These are phyloP conservation scores for Tarsius wallacei DNA, from an alignment of 2,797 vertebrate species.

Conservation along the genomic window DNA sequence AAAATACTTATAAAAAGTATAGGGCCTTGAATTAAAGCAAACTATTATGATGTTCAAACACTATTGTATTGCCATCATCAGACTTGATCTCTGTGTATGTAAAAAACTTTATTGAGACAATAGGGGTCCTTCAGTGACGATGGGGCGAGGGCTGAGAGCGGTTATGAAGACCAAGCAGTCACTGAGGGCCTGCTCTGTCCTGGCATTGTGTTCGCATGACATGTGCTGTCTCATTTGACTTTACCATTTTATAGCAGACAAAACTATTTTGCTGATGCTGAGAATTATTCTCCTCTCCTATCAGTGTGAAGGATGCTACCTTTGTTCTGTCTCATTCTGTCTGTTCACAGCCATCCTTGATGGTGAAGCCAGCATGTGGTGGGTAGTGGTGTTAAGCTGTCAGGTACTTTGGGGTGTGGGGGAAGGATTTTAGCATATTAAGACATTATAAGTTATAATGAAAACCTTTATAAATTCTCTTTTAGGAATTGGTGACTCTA, in stretches of 20 bases:
- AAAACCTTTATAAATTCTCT: not conserved
- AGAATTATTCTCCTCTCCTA: not conserved
- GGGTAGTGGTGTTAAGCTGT: not conserved
- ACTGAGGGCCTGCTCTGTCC: not conserved
- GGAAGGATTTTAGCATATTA: not conserved
- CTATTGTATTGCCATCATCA: not conserved
- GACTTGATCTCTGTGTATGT: not conserved
- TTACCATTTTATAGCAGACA: not conserved
- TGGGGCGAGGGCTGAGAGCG: not conserved
- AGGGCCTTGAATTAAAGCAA: conserved; percentile 34
- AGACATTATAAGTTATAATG: not conserved
- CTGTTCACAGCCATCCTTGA: not conserved
- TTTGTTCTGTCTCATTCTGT: not conserved
- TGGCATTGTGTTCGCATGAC: not conserved
- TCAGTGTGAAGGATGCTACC: not conserved
- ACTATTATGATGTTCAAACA: not conserved
- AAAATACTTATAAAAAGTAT: not conserved
- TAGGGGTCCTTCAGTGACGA: not conserved
- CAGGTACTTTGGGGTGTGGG: not conserved
- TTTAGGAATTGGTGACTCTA: not conserved
- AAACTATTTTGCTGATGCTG: not conserved
- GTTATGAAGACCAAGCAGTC: not conserved
- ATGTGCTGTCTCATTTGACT: not conserved
- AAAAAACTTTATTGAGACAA: not conserved
- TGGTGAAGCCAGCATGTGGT: not conserved